phyloP scores from a whole-genome alignment of 1,140 invertebrate species.

The Solenopsis fugax region DNA sequence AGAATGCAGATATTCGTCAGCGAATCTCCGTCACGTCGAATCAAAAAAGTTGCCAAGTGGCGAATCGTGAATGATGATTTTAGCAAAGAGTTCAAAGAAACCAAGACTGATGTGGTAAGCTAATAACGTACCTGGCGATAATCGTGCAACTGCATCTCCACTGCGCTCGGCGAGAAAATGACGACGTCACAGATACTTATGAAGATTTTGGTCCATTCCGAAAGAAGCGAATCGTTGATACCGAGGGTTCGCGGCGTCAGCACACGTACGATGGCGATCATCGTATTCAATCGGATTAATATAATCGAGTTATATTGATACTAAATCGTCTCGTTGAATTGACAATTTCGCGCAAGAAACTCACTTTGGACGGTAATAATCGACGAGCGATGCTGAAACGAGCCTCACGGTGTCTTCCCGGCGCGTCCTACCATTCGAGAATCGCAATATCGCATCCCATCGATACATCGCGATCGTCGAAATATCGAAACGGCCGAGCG shows the following conservation, averaged over 20 bases:
- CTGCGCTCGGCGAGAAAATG: background rate
- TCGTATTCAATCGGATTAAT: background rate
- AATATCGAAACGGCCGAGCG: background rate
- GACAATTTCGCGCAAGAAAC: background rate
- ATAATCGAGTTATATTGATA: background rate
- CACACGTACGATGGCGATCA: no score
- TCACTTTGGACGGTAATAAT: background rate
- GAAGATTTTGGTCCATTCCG: background rate
- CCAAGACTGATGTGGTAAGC: background rate
- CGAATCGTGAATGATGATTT: background rate
- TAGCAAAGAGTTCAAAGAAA: background rate
- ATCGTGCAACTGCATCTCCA: background rate
- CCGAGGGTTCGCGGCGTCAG: no score
- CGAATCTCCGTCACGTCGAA: background rate
- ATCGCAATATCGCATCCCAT: background rate
- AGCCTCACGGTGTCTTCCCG: background rate
- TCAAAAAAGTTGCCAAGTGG: background rate
- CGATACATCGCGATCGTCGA: background rate
- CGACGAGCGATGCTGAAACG: background rate
- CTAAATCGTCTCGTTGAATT: background rate
- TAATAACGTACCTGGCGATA: background rate
- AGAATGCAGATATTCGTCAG: background rate
- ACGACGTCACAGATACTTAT: background rate
- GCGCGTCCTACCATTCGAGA: background rate
- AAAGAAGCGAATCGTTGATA: background rate